phyloP scores from a whole-genome alignment of 2,113 vertebrate genomes.

The Seriola dumerili region DNA sequence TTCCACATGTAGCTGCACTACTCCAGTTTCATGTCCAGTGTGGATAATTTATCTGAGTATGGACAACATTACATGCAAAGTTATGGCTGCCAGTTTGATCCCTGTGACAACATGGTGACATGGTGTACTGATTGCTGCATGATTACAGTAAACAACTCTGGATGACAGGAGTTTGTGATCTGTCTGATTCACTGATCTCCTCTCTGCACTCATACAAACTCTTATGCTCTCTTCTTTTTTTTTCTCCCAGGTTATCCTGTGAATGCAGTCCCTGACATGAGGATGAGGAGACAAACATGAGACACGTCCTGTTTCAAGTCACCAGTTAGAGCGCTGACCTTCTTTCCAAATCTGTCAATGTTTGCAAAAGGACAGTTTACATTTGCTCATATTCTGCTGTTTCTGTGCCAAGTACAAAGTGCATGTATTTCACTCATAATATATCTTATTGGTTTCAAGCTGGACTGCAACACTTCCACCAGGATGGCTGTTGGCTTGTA shows the following conservation, averaged over 20 bases:
- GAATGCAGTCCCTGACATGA: not conserved
- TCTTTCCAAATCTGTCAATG: not conserved
- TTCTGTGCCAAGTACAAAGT: not conserved
- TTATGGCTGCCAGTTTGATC: not conserved
- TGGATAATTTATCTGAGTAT: not conserved
- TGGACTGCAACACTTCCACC: not conserved
- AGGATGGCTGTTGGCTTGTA: not conserved
- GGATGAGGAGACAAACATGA: not conserved
- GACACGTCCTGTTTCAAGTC: not conserved
- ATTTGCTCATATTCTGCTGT: not conserved
- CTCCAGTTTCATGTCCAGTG: not conserved
- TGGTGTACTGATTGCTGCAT: not conserved
- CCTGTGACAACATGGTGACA: not conserved
- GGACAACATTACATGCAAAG: not conserved
- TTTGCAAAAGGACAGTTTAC: not conserved
- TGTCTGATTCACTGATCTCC: not conserved
- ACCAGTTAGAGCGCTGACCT: not conserved
- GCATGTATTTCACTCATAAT: too few relatives aligned
- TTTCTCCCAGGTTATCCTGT: slow-evolving; percentile 12
- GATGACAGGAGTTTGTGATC: not conserved
- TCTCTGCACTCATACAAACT: not conserved
- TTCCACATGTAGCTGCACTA: not conserved
- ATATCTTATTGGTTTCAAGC: not conserved
- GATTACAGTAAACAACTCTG: not conserved
- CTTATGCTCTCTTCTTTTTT: not conserved